A percentile compares a stretch with the other conserved stretches of the same genome.
phyloP scores from a whole-genome alignment of 2,797 vertebrate species.

The Streptopelia turtur region DNA sequence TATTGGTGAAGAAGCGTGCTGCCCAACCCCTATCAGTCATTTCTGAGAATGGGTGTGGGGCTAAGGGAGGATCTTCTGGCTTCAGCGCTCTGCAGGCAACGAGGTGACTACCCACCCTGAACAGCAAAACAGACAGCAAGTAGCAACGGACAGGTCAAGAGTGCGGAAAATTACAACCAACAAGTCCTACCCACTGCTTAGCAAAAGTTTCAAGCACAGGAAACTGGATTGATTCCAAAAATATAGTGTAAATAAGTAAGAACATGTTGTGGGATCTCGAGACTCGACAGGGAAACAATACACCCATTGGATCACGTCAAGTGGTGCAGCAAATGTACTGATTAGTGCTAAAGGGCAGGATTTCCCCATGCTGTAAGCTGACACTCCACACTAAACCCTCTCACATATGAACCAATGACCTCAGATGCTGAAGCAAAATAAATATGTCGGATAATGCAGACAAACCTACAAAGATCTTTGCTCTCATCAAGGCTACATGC shows the following conservation, averaged over 20 bases:
- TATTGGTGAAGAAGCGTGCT: accelerated
- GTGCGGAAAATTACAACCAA: not conserved
- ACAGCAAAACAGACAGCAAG: not conserved
- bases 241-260: not conserved
- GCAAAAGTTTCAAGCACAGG: not conserved
- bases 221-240: not conserved
- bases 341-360: not conserved
- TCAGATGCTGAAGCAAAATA: not conserved
- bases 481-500: not conserved
- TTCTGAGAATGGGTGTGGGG: not conserved
- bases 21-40: not conserved
- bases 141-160: not conserved
- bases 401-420: not conserved
- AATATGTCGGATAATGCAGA: not conserved
- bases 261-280: not conserved
- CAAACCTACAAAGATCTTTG: not conserved
- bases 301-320: not conserved
- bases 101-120: not conserved
- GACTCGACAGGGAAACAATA: not conserved
- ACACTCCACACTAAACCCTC: not conserved
- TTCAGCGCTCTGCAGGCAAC: not conserved
- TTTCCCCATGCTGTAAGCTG: not conserved
- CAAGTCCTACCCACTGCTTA: accelerated
- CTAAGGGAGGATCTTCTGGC: not conserved
- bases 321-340: not conserved